These are phyloP conservation scores for Lamproptera curius DNA, from an alignment of 2,888 invertebrate species.

Conservation along the genomic window DNA sequence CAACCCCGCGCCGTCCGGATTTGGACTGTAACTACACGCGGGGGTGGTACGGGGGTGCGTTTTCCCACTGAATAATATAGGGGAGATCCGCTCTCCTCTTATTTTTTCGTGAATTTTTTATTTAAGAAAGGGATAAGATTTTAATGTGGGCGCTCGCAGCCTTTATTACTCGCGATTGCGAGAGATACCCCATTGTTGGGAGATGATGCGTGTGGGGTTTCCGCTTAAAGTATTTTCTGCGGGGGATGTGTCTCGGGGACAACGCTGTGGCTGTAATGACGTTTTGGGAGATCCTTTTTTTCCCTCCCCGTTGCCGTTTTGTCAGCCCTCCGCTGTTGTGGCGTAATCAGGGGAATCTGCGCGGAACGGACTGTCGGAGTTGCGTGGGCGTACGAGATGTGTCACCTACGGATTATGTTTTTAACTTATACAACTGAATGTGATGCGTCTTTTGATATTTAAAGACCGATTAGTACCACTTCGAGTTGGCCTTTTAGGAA, in stretches of 20 bases:
- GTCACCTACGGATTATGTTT: too few relatives aligned
- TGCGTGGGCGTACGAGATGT: too few relatives aligned
- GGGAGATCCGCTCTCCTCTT: conserved; percentile 65
- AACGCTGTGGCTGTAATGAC: conserved; percentile 53
- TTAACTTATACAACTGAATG: too few relatives aligned
- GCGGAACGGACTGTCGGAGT: too few relatives aligned
- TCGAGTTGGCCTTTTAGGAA: too few relatives aligned
- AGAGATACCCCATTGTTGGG: conserved; percentile 67
- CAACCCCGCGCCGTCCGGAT: too few relatives aligned
- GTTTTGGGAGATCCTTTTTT: conserved; percentile 53
- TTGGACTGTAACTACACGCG: conserved; percentile 35
- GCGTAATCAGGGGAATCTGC: conserved; percentile 34
- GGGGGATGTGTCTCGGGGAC: conserved; percentile 49
- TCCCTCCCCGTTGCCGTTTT: conserved; percentile 37
- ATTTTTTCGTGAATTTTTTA: conserved; percentile 78
- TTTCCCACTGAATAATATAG: conserved; percentile 68
- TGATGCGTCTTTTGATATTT: too few relatives aligned
- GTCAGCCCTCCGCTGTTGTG: conserved; percentile 29
- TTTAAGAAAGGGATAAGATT: conserved; percentile 79
- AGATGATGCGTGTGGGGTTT: conserved; percentile 71
- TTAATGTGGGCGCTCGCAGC: conserved; percentile 72
- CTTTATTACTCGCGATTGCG: conserved; percentile 73
- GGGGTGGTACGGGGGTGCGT: conserved; percentile 37
- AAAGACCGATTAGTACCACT: too few relatives aligned
- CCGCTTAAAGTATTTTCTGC: conserved; percentile 74